Base-by-base conservation (phyloP, 2,797 vertebrate genomes). In the Botia kubotai region DNA sequence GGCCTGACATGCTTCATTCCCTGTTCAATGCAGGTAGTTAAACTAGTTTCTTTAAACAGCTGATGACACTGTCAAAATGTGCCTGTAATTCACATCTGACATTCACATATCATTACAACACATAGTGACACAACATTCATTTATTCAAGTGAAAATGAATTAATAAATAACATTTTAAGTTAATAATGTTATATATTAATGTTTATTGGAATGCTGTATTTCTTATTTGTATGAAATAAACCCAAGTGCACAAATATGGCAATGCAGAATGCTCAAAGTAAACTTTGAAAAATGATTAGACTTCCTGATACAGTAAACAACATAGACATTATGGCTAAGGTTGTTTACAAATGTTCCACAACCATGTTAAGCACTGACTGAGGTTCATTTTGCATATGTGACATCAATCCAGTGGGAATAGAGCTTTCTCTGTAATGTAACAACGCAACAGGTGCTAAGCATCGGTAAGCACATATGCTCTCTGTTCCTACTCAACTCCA, bases 371-470 rank as follows among this genome's bases (percentile, higher is more conserved):
- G 65, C 70, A 70, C 88, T 90, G 90, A 86, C 88, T 82, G 82
- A 85, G 88, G 83, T 84, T 63, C 88, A 88, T 84, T 94, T 95
- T 95, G 93, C 94, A 94, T 95, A 92, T 92, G 93, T 93, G 93
- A 92, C 92, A 91, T 91, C 88, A 87, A 89, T 89, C 93, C 93
- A 83, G 75, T 86, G 94, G 93, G 93, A 93, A 87, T 89, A 88
- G 89, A 87, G 88, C 83, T 89, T 75, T 83, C 85, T 91, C 75
- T 83, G 86, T 84, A 88, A 88, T 88, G 90, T 91, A 92, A 91
- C 91, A 93, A 92, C 91, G 88, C 91, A 93, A 93, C 94, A 94
- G 91, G 90, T 93, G 92, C 91, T 89, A 68, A 75, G 86, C 83
- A 85, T 82, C 87, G 46, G 88, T 87, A 86, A 79, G 84, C 86